Base-by-base conservation (phyloP, 1,140 invertebrate genomes). In the Bombyx mori region DNA sequence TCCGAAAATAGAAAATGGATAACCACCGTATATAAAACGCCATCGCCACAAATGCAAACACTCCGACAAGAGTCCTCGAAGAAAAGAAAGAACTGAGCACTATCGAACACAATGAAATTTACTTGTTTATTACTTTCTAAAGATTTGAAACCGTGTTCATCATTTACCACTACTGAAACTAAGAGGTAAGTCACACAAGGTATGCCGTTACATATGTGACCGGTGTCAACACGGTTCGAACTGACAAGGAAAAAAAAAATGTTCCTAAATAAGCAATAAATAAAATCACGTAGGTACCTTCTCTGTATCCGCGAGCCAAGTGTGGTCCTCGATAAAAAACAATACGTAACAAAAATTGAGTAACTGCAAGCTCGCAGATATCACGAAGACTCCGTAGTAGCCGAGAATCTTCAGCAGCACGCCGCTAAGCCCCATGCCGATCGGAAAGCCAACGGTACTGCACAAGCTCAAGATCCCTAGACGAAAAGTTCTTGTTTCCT, bases 401-500 rank as follows among this genome's bases (percentile, higher is more conserved):
- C 88, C 88, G 1, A 80, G 63, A 44, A 66, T 69, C 47, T 73
- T 77, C 42, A 86, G 71, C 49, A 88, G 61, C 9, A 88, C 68
- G 12, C 88, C 87, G 72, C 86, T 88, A 46, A 86, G 57, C 0
- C 82, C 85, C 69, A 82, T 87, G 42, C 85, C 88, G 6, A 89
- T 74, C 0, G 87, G 87, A 59, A 88, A 84, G 42, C 88, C 86
- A 5, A 88, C 59, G 12, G 93, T 94, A 70, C 94, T 92, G 69
- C 94, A 94, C 8, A 95, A 90, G 82, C 93, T 97, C 58, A 95
- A 91, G 42, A 97, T 92, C 2, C 94, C 95, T 60, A 97, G 93
- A 53, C 95, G 84, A 8, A 95, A 88, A 0, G 95, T 97, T 60
- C 95, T 91, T 35, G 91, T 93, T 69, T 94, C 92, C 54, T 93